Base-by-base conservation (phyloP, 2,113 vertebrate genomes). In the Phalacrocorax brasilianus region DNA sequence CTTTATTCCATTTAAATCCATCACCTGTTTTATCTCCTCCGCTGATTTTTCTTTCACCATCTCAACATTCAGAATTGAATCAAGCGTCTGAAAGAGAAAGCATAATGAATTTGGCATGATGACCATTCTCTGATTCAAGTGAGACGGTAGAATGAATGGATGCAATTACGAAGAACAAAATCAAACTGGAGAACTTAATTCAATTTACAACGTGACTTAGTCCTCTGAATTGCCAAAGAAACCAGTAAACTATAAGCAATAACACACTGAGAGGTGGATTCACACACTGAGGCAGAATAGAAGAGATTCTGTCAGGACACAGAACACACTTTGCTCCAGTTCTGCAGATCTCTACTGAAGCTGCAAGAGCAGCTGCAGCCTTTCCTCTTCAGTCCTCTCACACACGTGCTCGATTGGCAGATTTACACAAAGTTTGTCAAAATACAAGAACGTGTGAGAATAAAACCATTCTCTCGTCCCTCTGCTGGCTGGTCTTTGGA, bases 61-160 rank as follows among this genome's bases (percentile, higher is more conserved):
- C 61, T 99, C 98, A 94, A 99, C 80, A 80, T 99, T 99, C 55
- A 99, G 98, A 97, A 99, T 98, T 5, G 99, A 99, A 93, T 97
- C 97, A 92, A 99, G 98, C 1, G 98, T 99, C 99, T 99, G 91
- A 56, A 94, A 97, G 77, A 97, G 61, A 95, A 85, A 90, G 59
- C 53, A 76, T 6, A 93, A 88, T 45, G 74, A 81, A 44, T 58
- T 21, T 71, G 52, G 23, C 68, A 75, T 15, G 21, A 73, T 5
- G 15, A 68, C 73, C 74, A 27, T n/a, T 79, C 74, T 61, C 35
- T 5, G 16, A 40, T 24, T 66, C 23, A n/a, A 56, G 35, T 9
- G 38, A 45, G 40, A 79, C 86, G 75, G 22, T 8, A 66, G 52
- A 92, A 89, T 9, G 32, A 75, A 78, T 21, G 26, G n/a, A 58